Evolutionary conservation across 2,113 vertebrate genomes (phyloP).

Genomic region (Pelecanus crispus): DNA sequence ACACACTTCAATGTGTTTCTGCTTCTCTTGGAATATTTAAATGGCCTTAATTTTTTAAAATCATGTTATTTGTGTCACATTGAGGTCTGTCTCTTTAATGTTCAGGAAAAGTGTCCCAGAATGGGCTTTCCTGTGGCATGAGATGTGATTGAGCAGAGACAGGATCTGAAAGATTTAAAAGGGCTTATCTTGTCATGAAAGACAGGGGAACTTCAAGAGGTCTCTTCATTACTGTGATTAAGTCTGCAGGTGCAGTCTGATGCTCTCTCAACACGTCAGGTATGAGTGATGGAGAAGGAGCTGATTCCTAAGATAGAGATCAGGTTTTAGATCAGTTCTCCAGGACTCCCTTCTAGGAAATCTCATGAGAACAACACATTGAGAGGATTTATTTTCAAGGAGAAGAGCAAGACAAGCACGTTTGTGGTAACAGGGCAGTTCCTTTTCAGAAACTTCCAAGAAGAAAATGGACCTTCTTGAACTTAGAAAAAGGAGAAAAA

Average conservation of each 20-base stretch:
- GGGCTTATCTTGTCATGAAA: background rate
- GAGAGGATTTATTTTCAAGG: background rate
- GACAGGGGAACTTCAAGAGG: fast-evolving
- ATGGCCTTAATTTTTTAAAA: background rate
- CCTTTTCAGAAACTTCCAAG: background rate
- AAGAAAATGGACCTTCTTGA: background rate
- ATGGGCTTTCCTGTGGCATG: background rate
- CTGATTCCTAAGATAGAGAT: background rate
- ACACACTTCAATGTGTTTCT: background rate
- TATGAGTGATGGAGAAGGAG: background rate
- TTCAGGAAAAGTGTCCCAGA: background rate
- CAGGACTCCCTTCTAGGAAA: background rate
- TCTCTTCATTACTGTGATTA: background rate
- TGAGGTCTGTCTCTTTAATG: background rate
- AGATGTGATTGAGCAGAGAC: background rate
- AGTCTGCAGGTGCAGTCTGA: background rate
- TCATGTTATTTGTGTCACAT: background rate
- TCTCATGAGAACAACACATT: background rate
- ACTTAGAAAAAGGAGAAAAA: background rate
- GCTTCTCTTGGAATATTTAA: background rate
- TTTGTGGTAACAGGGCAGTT: background rate
- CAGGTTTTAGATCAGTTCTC: background rate
- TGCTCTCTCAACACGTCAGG: background rate
- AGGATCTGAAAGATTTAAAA: background rate
- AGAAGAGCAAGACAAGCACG: background rate